Evolutionary conservation across 2,888 invertebrate genomes (phyloP).

Genomic region (Monochamus alternatus): DNA sequence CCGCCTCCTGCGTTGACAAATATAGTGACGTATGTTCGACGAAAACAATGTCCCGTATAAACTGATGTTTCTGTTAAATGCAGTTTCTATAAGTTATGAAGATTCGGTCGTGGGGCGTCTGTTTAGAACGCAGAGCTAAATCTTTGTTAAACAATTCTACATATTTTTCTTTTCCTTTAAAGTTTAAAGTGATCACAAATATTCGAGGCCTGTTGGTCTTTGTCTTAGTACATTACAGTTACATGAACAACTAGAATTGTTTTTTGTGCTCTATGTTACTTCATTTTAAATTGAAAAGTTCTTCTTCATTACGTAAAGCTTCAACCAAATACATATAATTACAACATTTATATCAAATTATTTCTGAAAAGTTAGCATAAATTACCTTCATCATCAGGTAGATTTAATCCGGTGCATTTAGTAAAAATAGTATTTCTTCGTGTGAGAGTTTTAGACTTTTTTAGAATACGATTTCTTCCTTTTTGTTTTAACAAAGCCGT

Average conservation of each 20-base stretch:
- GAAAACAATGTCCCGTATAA: too few species aligned
- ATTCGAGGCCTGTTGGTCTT: constrained; percentile 37
- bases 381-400: constrained; percentile 15
- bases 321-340: constrained; percentile 18
- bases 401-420: constrained; percentile 10
- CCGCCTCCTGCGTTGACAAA: too few species aligned
- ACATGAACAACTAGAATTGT: constrained; percentile 44
- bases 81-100: too few species aligned
- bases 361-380: neutral
- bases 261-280: constrained; percentile 45
- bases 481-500: constrained; percentile 34
- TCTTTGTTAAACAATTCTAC: constrained; percentile 1
- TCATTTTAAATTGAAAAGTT: constrained; percentile 45
- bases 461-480: neutral
- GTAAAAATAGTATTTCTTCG: constrained; percentile 10
- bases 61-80: too few species aligned
- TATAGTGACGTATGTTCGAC: too few species aligned
- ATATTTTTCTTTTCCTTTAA: neutral
- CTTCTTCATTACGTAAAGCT: constrained; percentile 42
- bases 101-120: too few species aligned
- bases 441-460: constrained; percentile 25
- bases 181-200: constrained; percentile 26
- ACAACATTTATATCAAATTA: neutral
- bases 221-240: constrained; percentile 4
- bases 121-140: neutral